Evolutionary conservation across 2,113 vertebrate genomes (phyloP).

Genomic region (Eulacestoma nigropectus): DNA sequence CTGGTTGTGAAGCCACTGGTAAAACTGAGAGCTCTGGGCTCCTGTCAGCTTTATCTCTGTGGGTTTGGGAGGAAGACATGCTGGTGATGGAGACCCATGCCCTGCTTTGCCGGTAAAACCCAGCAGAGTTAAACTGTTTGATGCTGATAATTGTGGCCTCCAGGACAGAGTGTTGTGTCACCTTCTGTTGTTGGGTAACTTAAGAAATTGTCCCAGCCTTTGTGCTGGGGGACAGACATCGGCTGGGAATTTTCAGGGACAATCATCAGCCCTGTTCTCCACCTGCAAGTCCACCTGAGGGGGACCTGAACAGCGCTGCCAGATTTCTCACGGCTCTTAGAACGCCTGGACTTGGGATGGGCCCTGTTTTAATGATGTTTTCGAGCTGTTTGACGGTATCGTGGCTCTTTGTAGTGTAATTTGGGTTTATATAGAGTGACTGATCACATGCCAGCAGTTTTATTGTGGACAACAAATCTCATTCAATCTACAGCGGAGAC

Average conservation of each 20-base stretch:
- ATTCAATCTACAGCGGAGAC: background rate
- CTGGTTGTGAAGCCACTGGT: background rate
- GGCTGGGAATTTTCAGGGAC: background rate
- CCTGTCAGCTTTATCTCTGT: background rate
- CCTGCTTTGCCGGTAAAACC: background rate
- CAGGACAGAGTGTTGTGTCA: background rate
- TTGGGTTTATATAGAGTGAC: background rate
- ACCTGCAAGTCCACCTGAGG: background rate
- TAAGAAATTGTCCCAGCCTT: background rate
- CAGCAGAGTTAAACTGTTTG: background rate
- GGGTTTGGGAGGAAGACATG: background rate
- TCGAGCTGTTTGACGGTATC: background rate
- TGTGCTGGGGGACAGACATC: background rate
- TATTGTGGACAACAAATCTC: background rate
- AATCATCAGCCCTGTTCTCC: background rate
- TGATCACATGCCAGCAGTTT: background rate
- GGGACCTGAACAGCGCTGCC: background rate
- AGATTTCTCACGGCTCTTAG: background rate
- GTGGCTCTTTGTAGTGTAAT: background rate
- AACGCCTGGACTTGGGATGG: background rate
- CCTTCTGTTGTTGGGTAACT: background rate
- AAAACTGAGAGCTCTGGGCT: background rate
- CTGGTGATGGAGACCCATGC: background rate
- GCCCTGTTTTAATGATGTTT: background rate
- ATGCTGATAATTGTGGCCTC: background rate